Conservation (phyloP, 2,888 invertebrate genomes). For the Campoletis raptor region DNA sequence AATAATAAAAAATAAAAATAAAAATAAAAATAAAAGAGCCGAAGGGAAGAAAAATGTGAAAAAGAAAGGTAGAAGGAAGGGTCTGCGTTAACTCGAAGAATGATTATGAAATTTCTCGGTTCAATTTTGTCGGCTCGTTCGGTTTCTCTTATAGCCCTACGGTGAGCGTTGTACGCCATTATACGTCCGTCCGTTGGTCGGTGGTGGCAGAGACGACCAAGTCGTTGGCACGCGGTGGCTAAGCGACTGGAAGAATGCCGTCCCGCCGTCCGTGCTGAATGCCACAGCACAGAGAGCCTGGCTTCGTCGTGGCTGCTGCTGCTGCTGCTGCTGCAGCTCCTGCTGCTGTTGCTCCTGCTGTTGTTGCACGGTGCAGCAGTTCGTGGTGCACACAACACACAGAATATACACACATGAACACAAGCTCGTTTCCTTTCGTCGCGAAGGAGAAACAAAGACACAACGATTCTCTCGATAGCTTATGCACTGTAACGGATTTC, state of each 20-base stretch:
- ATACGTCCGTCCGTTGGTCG: constrained; percentile 67
- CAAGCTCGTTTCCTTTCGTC: constrained; percentile 57
- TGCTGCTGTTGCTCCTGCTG: constrained; percentile 43
- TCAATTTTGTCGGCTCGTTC: constrained; percentile 65
- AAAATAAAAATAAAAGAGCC: not conserved
- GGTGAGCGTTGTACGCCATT: constrained; percentile 62
- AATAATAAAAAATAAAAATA: constrained; percentile 26
- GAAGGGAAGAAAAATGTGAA: constrained; percentile 29
- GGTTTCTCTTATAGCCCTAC: constrained; percentile 59
- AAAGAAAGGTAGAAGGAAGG: constrained; percentile 31
- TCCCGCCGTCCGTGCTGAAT: constrained; percentile 76
- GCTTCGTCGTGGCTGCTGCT: constrained; percentile 21
- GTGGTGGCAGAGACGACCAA: constrained; percentile 69
- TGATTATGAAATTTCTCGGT: constrained; percentile 69
- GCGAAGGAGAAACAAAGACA: constrained; percentile 36
- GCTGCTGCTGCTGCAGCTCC: constrained; percentile 48
- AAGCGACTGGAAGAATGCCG: constrained; percentile 81
- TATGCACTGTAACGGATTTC: constrained; percentile 79
- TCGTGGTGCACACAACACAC: constrained; percentile 6
- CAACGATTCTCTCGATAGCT: constrained; percentile 72
- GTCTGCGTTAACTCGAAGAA: constrained; percentile 60
- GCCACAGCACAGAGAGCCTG: constrained; percentile 56
- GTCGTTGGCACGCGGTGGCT: constrained; percentile 75
- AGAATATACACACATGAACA: constrained; percentile 7
- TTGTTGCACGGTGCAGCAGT: constrained; percentile 46